Evolutionary conservation across 2,888 invertebrate genomes (phyloP), one percentile per base, ranked within the genome.

Genomic region (Gastrophysa polygoni): DNA sequence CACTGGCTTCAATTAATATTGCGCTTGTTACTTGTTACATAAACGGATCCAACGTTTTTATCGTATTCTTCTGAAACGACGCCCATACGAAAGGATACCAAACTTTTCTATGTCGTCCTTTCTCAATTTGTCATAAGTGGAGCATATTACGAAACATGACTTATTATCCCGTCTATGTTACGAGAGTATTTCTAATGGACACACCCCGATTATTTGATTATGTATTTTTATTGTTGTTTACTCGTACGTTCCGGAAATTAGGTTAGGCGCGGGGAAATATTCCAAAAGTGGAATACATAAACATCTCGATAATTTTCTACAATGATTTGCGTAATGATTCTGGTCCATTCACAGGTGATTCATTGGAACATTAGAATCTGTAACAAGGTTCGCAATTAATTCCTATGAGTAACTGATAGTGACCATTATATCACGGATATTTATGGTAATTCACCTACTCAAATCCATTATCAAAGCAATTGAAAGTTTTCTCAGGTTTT

Each of bases 131-230:
- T 38, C 14, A 38, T 14, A 38, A 66, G 63, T 69, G 57, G 67
- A 69, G 60, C 69, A 58, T 29, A 57, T 69, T 69, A 58, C 64
- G 68, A 63, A 66, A 68, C n/a, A n/a, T n/a, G n/a, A n/a, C n/a
- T n/a, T n/a, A n/a, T 52, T 24, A 24, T 24, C 7, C 24, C 24
- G n/a, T n/a, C n/a, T n/a, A n/a, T n/a, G n/a, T n/a, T n/a, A n/a
- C n/a, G n/a, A n/a, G n/a, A n/a, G n/a, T 51, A 34, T 59, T 56
- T 55, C 58, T 16, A 46, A 10, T 4, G 18, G 21, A 64, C 68
- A 68, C 67, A 68, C 68, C 68, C 64, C 59, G 52, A 20, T 7
- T 8, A 4, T 10, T 16, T 28, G 28, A 32, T 57, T 56, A 38
- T 50, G 43, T 51, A 34, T 49, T n/a, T n/a, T 17, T 17, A 38